phyloP scores from a whole-genome alignment of 1,140 invertebrate genomes.

The Chymomyza costata region DNA sequence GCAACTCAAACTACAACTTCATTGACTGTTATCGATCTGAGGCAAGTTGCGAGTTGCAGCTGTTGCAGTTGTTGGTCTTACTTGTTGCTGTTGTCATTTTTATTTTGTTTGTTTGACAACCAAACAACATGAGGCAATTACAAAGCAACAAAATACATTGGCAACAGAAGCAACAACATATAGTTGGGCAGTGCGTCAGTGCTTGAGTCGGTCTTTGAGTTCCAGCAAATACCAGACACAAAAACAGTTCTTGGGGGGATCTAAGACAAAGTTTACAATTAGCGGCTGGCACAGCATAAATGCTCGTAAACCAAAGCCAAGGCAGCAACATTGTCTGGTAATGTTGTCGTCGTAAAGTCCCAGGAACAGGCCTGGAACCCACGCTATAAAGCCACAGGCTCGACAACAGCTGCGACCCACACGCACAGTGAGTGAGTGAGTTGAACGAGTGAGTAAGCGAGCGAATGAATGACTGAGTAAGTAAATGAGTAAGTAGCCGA shows the following conservation, averaged over 20 bases:
- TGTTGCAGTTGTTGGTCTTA: slow-evolving; percentile 24
- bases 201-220: neutral
- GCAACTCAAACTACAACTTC: slow-evolving; percentile 19
- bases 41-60: slow-evolving; percentile 8
- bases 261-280: slow-evolving; percentile 51
- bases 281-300: slow-evolving; percentile 24
- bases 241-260: no score
- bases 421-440: slow-evolving; percentile 2
- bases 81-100: slow-evolving; percentile 15
- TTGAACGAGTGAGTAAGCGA: slow-evolving; percentile 20
- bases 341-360: slow-evolving; percentile 2
- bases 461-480: no score
- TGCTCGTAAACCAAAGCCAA: slow-evolving; percentile 12
- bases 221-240: neutral
- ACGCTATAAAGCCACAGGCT: slow-evolving; percentile 16
- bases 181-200: neutral
- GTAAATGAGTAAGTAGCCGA: no score
- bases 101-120: slow-evolving; percentile 51
- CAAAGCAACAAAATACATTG: slow-evolving; percentile 56
- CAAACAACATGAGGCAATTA: slow-evolving; percentile 45
- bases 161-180: slow-evolving; percentile 13
- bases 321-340: no score
- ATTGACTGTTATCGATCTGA: slow-evolving; percentile 31
- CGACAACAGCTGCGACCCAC: slow-evolving; percentile 2
- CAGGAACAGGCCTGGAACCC: slow-evolving; percentile 22